Base-by-base conservation (phyloP, 2,113 vertebrate species). In the Blennius ocellaris region DNA sequence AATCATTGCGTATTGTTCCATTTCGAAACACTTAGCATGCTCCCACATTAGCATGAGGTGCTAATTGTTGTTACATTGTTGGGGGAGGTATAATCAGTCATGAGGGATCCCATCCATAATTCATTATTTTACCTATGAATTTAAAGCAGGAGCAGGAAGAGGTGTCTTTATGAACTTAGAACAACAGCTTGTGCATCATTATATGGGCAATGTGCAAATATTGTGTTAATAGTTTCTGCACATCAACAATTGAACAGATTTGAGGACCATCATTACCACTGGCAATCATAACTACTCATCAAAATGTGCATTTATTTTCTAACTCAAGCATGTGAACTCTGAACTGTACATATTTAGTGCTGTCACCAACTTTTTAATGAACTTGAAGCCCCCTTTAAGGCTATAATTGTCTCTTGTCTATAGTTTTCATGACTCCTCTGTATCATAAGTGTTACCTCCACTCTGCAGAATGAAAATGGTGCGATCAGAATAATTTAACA, bases 51-150 rank as follows among this genome's bases (percentile, higher is more conserved):
- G 56, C 67, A 67, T 56, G 73, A 78, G 67, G 81, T 78, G 89
- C 63, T 92, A 90, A 93, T 91, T 92, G 71, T 76, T 85, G 73
- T 79, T 73, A 63, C 63, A 65, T 74, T 51, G 43, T 11, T 12
- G 63, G 17, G 11, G 60, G 78, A 48, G 56, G 49, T 72, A 68
- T 67, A 72, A 74, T 38, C 37, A 74, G 69, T 76, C 81, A 74
- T 7, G 5, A 61, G 73, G 64, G 76, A 82, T 78, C 59, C 10
- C 63, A 89, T 89, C 44, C 73, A 81, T 89, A 80, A 89, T 89
- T 91, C 60, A 90, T 84, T 51, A 61, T 44, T 50, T 51, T 59
- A 78, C 61, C 65, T 78, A 69, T 82, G 71, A 81, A 80, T 87
- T 69, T 82, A 78, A 69, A 84, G 62, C 67, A 76, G 62, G 61